A percentile compares a stretch with the other conserved stretches of the same genome.
Conservation (phyloP, 2,113 vertebrate genomes). For the Ariopsis seemanni region DNA sequence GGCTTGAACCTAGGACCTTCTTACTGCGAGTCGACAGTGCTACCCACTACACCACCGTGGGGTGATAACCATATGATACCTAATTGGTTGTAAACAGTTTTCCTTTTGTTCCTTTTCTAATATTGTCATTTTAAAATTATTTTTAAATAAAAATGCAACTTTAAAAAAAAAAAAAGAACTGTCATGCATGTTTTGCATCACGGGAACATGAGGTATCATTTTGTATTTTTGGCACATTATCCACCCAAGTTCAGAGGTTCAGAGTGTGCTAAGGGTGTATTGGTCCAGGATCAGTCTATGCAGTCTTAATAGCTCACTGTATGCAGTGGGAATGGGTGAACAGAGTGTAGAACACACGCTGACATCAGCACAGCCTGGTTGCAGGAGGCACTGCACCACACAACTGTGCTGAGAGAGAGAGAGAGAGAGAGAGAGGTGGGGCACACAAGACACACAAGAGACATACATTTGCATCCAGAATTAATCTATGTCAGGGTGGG, state of each 20-base stretch:
- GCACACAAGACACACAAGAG: conserved; percentile 54
- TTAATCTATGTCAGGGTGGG: conserved; percentile 59
- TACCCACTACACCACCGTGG: no score
- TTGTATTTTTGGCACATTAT: not conserved
- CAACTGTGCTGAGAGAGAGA: conserved; percentile 59
- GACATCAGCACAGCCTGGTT: conserved; percentile 15
- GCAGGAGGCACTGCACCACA: conserved; percentile 9
- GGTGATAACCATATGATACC: no score
- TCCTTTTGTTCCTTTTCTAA: not conserved
- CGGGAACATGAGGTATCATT: not conserved
- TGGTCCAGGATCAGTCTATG: conserved; percentile 32
- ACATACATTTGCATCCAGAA: conserved; percentile 33
- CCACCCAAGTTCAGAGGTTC: not conserved
- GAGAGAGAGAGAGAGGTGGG: conserved; percentile 18
- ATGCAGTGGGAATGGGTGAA: conserved; percentile 30
- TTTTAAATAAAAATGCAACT: not conserved
- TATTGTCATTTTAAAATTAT: not conserved
- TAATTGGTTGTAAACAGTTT: not conserved
- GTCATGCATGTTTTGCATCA: not conserved
- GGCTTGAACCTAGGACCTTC: no score
- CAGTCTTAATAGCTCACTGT: conserved; percentile 25
- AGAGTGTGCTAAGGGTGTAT: not conserved
- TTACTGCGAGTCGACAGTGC: no score
- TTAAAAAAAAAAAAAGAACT: not conserved
- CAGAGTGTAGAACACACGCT: conserved; percentile 14